phyloP scores from a whole-genome alignment of 2,888 invertebrate genomes.

The Pandemis cinnamomeana region DNA sequence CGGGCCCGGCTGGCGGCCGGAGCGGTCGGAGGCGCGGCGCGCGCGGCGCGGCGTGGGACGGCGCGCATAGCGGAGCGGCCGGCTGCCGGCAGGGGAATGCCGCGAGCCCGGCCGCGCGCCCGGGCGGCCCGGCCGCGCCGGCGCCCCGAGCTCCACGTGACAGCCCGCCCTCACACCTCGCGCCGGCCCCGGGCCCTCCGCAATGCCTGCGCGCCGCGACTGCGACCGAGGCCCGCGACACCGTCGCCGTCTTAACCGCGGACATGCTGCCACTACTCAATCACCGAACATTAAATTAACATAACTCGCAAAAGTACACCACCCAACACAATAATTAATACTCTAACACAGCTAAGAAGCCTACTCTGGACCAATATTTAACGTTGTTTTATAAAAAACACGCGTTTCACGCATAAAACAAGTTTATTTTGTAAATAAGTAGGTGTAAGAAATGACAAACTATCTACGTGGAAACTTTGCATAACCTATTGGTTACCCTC shows the following conservation, averaged over 20 bases:
- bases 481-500: constrained; percentile 45
- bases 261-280: constrained; percentile 18
- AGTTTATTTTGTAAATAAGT: constrained; percentile 22
- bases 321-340: neutral
- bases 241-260: constrained; percentile 16
- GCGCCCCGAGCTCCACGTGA: constrained; percentile 75
- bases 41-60: constrained; percentile 63
- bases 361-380: neutral
- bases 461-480: constrained; percentile 13
- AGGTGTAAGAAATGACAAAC: neutral
- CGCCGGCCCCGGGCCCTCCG: constrained; percentile 58
- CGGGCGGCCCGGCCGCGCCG: constrained; percentile 80
- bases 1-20: constrained; percentile 70
- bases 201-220: constrained; percentile 52
- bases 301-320: neutral
- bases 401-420: neutral
- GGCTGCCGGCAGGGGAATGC: constrained; percentile 77
- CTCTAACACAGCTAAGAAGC: neutral
- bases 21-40: constrained; percentile 69
- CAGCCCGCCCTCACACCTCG: constrained; percentile 64
- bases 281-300: neutral
- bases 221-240: constrained; percentile 37
- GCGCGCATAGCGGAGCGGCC: constrained; percentile 72
- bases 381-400: neutral
- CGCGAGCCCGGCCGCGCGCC: constrained; percentile 67